Evolutionary conservation across 2,888 invertebrate genomes (phyloP), one percentile per base, ranked within the genome.

Genomic region (Octonoba sinensis): DNA sequence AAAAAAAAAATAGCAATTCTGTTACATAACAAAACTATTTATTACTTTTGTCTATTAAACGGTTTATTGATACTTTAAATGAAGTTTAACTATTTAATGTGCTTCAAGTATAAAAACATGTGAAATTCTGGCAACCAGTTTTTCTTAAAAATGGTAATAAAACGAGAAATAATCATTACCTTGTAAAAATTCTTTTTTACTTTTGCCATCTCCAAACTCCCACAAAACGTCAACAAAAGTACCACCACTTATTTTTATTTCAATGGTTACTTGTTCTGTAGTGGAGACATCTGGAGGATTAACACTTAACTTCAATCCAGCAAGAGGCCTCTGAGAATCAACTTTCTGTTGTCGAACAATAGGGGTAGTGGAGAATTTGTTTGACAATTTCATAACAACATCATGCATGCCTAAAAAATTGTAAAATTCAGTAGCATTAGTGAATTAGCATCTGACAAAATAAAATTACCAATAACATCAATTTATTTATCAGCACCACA

Each of bases 181-280:
- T 83, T 77, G 65, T 18, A 85, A 76, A 36, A 84, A 79, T 67
- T 85, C 85, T 46, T 75, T 84, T 16, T 82, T 76, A n/a, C 74
- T 75, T 49, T 78, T 81, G 12, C 85, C 85, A 82, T 86, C 86
- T 8, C 86, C 86, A 59, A 85, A 86, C 56, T 86, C 85, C 86
- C 86, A 86, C 6, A 83, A 59, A 15, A 86, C 60, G 57, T 85
- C 84, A 44, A 86, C 85, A 74, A 85, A 83, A 1, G 84, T 84
- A 22, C 86, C 86, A 51, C 84, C 84, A 73, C 83, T 84, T 22
- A 86, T 76, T 57, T 79, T 83, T n/a, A 85, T 83, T 36, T 82
- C 83, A 46, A 86, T 85, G 4, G 78, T 84, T 3, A 85, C 85
- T 72, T 84, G 82, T 51, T 84, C 77, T 12, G 74, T 84, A 4